These are phyloP conservation scores for Urosaurus nigricauda DNA, from an alignment of 2,797 vertebrate species.

Conservation along the genomic window DNA sequence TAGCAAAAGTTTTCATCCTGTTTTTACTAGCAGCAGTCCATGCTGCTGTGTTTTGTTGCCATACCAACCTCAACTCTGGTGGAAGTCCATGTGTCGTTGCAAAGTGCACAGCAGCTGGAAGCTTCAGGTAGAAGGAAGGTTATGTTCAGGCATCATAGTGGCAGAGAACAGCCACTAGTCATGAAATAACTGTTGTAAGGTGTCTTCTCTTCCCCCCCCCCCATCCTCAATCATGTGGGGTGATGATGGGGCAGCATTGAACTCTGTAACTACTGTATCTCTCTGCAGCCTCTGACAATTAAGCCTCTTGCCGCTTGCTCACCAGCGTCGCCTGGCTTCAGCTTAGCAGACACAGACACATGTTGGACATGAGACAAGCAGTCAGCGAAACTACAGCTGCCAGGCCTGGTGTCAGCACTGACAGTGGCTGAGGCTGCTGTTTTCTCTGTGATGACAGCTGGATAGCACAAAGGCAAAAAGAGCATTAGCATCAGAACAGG, in stretches of 20 bases:
- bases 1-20: constrained; percentile 2
- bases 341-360: constrained; percentile 6
- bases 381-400: not conserved
- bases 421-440: fast-evolving
- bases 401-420: not conserved
- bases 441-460: not conserved
- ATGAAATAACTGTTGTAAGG: not conserved
- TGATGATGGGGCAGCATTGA: fast-evolving
- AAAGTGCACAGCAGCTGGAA: not conserved
- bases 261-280: not conserved
- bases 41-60: constrained; percentile 13
- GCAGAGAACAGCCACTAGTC: not conserved
- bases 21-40: not conserved
- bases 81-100: not conserved
- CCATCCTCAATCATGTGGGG: not conserved
- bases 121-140: not conserved
- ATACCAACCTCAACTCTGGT: not conserved
- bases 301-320: not conserved
- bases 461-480: not conserved
- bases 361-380: not conserved
- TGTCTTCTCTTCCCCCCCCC: not conserved
- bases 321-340: not conserved
- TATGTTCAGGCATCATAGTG: not conserved
- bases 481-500: not conserved
- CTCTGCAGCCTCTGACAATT: fast-evolving